These are phyloP conservation scores for Acrocephalus arundinaceus DNA, from an alignment of 2,113 vertebrate species.

Conservation along the genomic window DNA sequence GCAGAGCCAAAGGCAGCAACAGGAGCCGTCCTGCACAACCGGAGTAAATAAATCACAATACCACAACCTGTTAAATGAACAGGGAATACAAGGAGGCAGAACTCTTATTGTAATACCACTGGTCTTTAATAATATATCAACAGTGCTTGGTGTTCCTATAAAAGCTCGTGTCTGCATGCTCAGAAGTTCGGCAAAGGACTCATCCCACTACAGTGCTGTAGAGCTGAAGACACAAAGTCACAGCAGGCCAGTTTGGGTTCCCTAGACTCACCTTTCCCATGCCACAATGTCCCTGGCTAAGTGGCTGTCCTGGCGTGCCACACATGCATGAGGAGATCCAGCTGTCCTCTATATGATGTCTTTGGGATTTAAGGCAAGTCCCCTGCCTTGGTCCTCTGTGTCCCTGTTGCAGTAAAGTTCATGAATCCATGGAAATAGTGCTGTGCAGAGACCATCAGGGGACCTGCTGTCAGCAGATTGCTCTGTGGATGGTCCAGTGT, in stretches of 20 bases:
- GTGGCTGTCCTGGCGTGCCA: background rate
- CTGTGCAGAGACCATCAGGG: background rate
- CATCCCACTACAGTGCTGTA: background rate
- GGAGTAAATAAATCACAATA: background rate
- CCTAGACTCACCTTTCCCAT: background rate
- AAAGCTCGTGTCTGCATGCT: background rate
- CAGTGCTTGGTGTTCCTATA: background rate
- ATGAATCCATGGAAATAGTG: background rate
- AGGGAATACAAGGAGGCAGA: background rate
- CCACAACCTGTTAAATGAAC: background rate
- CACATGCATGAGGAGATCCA: background rate
- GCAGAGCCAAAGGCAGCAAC: background rate
- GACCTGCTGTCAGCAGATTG: background rate
- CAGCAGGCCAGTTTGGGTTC: background rate
- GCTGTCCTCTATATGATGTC: background rate
- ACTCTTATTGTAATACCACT: background rate
- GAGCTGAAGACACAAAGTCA: background rate
- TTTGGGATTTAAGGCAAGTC: conserved; percentile 58
- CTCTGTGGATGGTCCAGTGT: background rate
- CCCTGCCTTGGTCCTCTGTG: background rate
- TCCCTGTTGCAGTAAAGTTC: background rate
- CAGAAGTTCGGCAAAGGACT: background rate
- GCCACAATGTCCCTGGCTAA: background rate
- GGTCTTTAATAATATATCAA: background rate
- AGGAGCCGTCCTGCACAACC: background rate